Base-by-base conservation (phyloP, 2,888 invertebrate species). In the Quadriops clusia region DNA sequence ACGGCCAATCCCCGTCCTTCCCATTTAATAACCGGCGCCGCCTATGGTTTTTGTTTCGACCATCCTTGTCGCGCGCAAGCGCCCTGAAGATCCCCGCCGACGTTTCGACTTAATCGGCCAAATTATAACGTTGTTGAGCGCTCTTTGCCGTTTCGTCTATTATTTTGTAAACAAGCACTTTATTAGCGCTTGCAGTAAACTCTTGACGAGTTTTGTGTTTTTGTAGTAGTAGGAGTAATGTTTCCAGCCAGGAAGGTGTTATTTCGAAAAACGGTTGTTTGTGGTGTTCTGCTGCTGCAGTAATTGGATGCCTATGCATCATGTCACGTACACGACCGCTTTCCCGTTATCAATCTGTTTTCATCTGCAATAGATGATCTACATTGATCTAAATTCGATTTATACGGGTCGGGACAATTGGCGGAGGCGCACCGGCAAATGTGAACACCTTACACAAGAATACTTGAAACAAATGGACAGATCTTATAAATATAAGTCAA, bases 101-200 rank as follows among this genome's bases (percentile, higher is more conserved):
- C 8, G 6, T 27, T 17, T 26, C 30, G 27, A 30, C 30, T 43
- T 40, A 34, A 38, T 40, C 37, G 33, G 15, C 26, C 31, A 42
- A 42, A 45, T 45, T 45, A 44, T 34, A 42, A 41, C 36, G 38
- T 36, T 38, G 24, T 16, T 17, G 17, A 28, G 36, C 33, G 34
- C 18, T 36, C 37, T 36, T 36, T 29, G 30, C 34, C n/a, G 33
- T 16, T 47, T 49, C 46, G 43, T 52, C 53, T 56, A 53, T 56
- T 57, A 54, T 56, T 55, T 54, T 56, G 55, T 58, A 57, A 57
- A 58, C 58, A 54, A 56, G 55, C 53, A 40, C 50, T 56, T 56
- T 58, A 59, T 57, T 58, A 56, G 50, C 39, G 36, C 39, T 31
- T 42, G n/a, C n/a, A n/a, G n/a, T n/a, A n/a, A n/a, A n/a, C n/a